These are phyloP conservation scores for Dascyllus trimaculatus DNA, from an alignment of 2,113 vertebrate species.

Conservation along the genomic window DNA sequence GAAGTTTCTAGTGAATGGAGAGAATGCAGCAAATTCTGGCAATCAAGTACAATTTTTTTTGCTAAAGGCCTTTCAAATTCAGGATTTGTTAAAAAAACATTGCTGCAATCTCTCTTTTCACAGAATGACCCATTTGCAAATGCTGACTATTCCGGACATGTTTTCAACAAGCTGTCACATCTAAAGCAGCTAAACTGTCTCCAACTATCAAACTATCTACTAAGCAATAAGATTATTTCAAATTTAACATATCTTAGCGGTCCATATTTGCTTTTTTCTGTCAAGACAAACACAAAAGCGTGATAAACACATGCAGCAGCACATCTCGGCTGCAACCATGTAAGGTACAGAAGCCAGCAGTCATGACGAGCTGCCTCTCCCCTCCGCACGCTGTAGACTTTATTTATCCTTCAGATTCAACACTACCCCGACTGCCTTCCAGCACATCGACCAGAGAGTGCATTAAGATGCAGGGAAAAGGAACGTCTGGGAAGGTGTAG, in stretches of 20 bases:
- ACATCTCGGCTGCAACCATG: conserved; percentile 5
- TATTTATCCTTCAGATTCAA: conserved; percentile 30
- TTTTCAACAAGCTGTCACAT: not conserved
- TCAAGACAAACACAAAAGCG: conserved; percentile 7
- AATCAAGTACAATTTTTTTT: no score
- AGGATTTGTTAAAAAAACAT: no score
- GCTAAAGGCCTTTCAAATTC: no score
- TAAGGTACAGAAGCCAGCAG: conserved; percentile 1
- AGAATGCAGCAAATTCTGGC: no score
- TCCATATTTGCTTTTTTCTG: not conserved
- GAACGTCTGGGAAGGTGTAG: conserved; percentile 31
- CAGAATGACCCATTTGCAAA: no score
- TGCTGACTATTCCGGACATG: not conserved
- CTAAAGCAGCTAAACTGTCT: not conserved
- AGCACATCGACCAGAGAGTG: conserved; percentile 30
- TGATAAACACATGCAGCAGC: not conserved
- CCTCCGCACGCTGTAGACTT: conserved; percentile 14
- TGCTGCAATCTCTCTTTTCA: no score
- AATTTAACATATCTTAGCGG: not conserved
- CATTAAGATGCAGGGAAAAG: conserved; percentile 55
- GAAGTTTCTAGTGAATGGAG: no score
- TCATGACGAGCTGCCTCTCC: conserved; percentile 34
- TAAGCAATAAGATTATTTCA: not conserved
- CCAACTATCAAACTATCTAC: not conserved
- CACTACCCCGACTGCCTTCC: not conserved